Conservation (phyloP, 2,113 vertebrate genomes). For the Kryptolebias marmoratus region DNA sequence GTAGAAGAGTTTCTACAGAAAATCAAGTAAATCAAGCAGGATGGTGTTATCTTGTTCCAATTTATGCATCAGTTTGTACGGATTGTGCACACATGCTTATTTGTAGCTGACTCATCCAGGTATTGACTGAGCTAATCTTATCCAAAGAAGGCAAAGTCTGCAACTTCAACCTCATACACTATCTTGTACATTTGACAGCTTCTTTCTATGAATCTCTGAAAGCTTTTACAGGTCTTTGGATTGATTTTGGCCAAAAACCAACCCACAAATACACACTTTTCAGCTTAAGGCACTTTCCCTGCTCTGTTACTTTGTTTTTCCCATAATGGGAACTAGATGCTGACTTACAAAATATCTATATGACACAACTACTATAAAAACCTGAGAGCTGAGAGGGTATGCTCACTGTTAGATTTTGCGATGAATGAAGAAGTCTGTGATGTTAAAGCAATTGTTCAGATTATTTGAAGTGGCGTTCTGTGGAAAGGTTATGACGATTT, state of each 20-base stretch:
- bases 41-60: conserved; percentile 47
- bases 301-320: background rate
- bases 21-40: conserved; percentile 8
- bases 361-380: no score
- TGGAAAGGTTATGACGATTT: no score
- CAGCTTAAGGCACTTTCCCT: background rate
- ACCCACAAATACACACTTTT: conserved; percentile 1
- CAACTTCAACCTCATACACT: background rate
- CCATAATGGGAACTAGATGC: background rate
- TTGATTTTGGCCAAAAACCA: background rate
- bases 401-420: no score
- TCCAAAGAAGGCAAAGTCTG: background rate
- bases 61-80: conserved; percentile 10
- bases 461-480: no score
- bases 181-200: background rate
- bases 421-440: no score
- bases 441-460: no score
- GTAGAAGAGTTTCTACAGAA: conserved; percentile 22
- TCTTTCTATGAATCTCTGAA: background rate
- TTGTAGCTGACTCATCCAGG: background rate
- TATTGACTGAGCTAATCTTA: background rate
- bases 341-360: background rate
- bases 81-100: background rate
- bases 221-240: background rate
- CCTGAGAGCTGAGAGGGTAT: no score